These are phyloP conservation scores for Embidobia sp. DNA, from an alignment of 2,888 invertebrate genomes.

Conservation along the genomic window DNA sequence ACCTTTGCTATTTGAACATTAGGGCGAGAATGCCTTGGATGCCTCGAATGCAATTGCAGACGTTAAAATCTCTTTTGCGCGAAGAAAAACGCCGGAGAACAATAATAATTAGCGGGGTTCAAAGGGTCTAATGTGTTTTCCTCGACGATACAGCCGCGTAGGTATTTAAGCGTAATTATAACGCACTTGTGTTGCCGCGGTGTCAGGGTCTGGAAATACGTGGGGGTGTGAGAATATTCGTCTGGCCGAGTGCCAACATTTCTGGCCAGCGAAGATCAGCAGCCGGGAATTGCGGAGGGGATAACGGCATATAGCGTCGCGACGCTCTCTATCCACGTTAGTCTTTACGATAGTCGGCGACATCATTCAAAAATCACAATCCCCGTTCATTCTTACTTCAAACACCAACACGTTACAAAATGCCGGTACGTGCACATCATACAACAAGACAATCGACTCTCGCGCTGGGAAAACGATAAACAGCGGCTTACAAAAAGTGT, in stretches of 20 bases:
- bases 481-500: neutral
- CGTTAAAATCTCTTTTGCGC: no score
- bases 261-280: constrained; percentile 70
- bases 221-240: constrained; percentile 79
- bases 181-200: constrained; percentile 48
- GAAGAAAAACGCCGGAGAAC: no score
- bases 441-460: no score
- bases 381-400: constrained; percentile 57
- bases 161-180: constrained; percentile 61
- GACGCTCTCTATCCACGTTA: constrained; percentile 80
- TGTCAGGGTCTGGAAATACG: constrained; percentile 72
- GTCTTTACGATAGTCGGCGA: constrained; percentile 75
- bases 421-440: constrained; percentile 76
- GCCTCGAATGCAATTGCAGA: no score
- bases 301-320: constrained; percentile 83
- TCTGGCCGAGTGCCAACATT: constrained; percentile 71
- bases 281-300: constrained; percentile 78
- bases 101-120: no score
- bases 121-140: constrained; percentile 29
- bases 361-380: constrained; percentile 73
- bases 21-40: no score
- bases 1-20: no score
- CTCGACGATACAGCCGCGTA: constrained; percentile 9
- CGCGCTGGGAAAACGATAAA: neutral
- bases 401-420: constrained; percentile 68